phyloP scores from a whole-genome alignment of 2,797 vertebrate genomes.

The Heterohyrax brucei region DNA sequence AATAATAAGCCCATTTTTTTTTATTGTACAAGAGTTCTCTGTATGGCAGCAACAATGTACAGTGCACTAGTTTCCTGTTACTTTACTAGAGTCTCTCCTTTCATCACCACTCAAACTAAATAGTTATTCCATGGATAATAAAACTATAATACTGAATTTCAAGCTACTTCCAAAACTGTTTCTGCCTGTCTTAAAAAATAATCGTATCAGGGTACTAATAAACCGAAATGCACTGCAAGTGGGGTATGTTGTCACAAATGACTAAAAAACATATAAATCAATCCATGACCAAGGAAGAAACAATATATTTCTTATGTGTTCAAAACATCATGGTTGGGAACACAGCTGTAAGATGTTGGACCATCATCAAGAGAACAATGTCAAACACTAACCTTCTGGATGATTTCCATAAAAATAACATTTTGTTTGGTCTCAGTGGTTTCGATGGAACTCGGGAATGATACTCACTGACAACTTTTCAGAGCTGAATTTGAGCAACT shows the following conservation, averaged over 20 bases:
- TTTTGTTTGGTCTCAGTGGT: slow-evolving; percentile 85
- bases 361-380: slow-evolving; percentile 88
- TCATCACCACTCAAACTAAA: slow-evolving; percentile 70
- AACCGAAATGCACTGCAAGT: slow-evolving; percentile 68
- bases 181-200: slow-evolving; percentile 77
- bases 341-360: slow-evolving; percentile 90
- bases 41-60: slow-evolving; percentile 56
- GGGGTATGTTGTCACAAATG: slow-evolving; percentile 68
- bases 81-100: slow-evolving; percentile 61
- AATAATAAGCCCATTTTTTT: slow-evolving; percentile 76
- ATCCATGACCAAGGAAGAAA: slow-evolving; percentile 70
- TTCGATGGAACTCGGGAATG: slow-evolving; percentile 86
- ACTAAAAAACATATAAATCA: slow-evolving; percentile 75
- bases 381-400: slow-evolving; percentile 90
- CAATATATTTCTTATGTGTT: slow-evolving; percentile 71
- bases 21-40: slow-evolving; percentile 76
- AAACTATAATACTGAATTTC: slow-evolving; percentile 71
- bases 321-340: slow-evolving; percentile 79
- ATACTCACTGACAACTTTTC: slow-evolving; percentile 72
- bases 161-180: slow-evolving; percentile 80
- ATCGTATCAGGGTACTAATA: slow-evolving; percentile 75
- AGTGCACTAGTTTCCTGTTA: slow-evolving; percentile 76
- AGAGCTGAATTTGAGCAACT: slow-evolving; percentile 75
- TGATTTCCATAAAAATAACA: slow-evolving; percentile 87
- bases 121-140: slow-evolving; percentile 75